Percentiles rank a stretch among this genome's conserved stretches.
Evolutionary conservation across 2,888 invertebrate species (phyloP).

Genomic region (Amaurobius ferox): DNA sequence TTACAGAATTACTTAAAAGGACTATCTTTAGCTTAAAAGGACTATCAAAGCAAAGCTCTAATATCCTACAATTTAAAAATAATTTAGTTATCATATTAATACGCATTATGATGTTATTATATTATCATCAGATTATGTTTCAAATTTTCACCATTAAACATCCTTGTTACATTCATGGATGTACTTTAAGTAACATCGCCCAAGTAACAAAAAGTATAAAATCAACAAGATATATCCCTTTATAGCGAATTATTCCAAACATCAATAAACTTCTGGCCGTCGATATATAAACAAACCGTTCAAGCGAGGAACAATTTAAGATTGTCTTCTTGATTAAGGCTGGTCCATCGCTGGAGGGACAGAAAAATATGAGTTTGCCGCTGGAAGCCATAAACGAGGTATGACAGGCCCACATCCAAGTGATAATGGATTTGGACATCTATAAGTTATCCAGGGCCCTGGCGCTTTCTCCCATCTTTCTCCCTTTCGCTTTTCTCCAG

Average conservation of each 20-base stretch:
- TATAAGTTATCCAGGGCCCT: constrained; percentile 57
- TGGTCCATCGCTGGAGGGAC: constrained; percentile 20
- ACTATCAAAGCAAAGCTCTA: no score
- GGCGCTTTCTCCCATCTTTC: constrained; percentile 23
- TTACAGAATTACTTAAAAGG: no score
- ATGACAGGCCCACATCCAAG: constrained; percentile 67
- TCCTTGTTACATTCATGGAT: no score
- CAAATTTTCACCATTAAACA: no score
- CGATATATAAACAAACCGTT: constrained; percentile 2
- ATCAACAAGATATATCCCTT: not conserved
- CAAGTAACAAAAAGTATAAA: not conserved
- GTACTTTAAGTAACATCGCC: no score
- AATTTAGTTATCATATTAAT: no score
- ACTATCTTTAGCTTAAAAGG: no score
- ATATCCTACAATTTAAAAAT: no score
- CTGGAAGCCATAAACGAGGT: constrained; percentile 60
- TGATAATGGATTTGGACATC: constrained; percentile 70
- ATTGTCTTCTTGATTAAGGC: constrained; percentile 69
- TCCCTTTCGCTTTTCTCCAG: not conserved
- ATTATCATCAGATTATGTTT: no score
- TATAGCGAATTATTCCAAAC: constrained; percentile 3
- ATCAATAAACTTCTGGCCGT: constrained; percentile 11
- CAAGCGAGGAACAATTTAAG: constrained; percentile 57
- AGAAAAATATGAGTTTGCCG: constrained; percentile 61
- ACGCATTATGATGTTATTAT: no score